Percentiles rank a stretch among this genome's conserved stretches.
Conservation (phyloP, 2,797 vertebrate species). For the Phalanger gymnotis region DNA sequence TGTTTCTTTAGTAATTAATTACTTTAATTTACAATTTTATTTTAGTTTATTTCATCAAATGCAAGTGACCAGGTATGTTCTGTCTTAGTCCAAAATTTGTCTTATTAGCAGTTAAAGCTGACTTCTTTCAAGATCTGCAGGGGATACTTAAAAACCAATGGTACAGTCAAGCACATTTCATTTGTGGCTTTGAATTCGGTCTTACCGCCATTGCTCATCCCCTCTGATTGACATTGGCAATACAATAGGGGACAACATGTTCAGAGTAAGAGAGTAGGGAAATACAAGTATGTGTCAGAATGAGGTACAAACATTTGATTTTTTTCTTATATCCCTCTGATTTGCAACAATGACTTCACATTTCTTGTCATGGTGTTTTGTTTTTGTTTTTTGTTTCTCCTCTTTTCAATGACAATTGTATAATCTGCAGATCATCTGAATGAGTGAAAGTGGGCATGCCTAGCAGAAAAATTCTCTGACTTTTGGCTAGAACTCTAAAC, state of each 20-base stretch:
- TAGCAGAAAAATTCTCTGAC: not conserved
- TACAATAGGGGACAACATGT: not conserved
- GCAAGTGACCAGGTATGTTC: not conserved
- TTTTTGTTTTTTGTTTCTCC: not conserved
- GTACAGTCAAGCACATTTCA: not conserved
- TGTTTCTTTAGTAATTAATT: not conserved
- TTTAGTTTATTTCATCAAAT: not conserved
- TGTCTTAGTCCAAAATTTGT: not conserved
- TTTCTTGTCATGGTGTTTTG: not conserved
- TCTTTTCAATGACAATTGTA: not conserved
- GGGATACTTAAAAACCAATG: not conserved
- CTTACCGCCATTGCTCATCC: not conserved
- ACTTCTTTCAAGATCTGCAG: not conserved
- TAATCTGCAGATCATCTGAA: not conserved
- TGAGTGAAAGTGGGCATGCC: not conserved
- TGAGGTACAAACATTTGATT: not conserved
- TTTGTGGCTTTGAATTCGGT: not conserved
- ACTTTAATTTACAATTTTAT: not conserved
- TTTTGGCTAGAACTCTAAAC: not conserved
- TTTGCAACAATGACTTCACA: not conserved
- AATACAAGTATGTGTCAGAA: not conserved
- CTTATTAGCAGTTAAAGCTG: not conserved
- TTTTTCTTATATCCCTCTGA: not conserved
- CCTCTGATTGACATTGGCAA: not conserved
- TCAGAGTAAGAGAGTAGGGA: not conserved